These are phyloP conservation scores for Strix uralensis DNA, from an alignment of 2,113 vertebrate genomes.

Conservation along the genomic window DNA sequence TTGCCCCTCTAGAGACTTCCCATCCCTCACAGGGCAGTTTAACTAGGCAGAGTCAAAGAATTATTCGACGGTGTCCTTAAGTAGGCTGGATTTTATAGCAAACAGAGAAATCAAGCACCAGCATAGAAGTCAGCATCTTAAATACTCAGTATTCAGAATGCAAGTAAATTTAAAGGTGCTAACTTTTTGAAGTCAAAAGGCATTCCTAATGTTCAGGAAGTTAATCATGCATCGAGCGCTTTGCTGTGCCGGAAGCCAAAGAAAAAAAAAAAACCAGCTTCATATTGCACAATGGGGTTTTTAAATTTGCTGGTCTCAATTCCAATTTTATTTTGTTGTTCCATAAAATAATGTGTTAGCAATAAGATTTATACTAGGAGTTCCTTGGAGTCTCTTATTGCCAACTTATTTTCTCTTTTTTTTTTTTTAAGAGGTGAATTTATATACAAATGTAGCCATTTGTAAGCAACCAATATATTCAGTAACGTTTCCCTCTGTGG, in stretches of 20 bases:
- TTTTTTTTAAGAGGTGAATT: neutral
- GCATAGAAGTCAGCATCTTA: neutral
- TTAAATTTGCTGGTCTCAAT: neutral
- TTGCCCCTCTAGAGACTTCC: neutral
- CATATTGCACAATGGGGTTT: neutral
- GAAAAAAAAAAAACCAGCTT: neutral
- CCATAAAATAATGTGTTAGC: neutral
- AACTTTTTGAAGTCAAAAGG: neutral
- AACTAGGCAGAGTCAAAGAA: neutral
- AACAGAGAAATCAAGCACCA: neutral
- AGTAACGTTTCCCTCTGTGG: neutral
- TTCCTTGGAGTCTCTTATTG: neutral
- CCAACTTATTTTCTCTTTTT: neutral
- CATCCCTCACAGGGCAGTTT: neutral
- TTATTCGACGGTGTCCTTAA: neutral
- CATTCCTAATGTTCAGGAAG: neutral
- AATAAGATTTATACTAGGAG: neutral
- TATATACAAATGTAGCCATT: neutral
- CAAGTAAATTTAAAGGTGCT: neutral
- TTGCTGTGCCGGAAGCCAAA: neutral
- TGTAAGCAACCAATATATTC: neutral
- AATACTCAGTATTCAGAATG: neutral
- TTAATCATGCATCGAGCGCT: neutral
- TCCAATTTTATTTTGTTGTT: neutral
- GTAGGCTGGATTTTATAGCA: neutral